These are phyloP conservation scores for Elegia similella DNA, from an alignment of 2,888 invertebrate species.

Conservation along the genomic window DNA sequence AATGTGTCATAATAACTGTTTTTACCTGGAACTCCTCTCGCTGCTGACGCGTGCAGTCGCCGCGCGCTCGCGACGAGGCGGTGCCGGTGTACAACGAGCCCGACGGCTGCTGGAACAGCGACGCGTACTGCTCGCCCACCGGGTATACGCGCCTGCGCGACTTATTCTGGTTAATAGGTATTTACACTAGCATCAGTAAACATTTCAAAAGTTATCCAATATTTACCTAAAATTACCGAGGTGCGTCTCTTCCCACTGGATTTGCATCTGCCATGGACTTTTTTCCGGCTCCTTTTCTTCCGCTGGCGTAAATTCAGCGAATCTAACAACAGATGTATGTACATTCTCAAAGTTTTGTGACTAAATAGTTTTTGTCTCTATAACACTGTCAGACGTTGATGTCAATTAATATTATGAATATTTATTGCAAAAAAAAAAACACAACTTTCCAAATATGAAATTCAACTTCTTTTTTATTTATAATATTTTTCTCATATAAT, in stretches of 20 bases:
- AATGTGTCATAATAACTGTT: not conserved
- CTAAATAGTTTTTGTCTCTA: no score
- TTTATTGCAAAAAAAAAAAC: no score
- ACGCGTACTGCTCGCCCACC: conserved; percentile 84
- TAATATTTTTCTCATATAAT: no score
- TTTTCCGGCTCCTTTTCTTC: conserved; percentile 72
- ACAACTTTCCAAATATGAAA: no score
- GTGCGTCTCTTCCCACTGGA: conserved; percentile 88
- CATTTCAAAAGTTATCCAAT: not conserved
- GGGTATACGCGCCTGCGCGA: conserved; percentile 84
- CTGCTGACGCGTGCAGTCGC: conserved; percentile 86
- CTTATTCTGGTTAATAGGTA: no score
- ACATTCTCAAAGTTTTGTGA: conserved; percentile 80
- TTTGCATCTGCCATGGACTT: conserved; percentile 82
- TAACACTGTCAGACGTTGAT: no score
- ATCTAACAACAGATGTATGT: conserved; percentile 65
- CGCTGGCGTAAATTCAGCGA: conserved; percentile 77
- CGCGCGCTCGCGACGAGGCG: conserved; percentile 88
- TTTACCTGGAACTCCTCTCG: conserved; percentile 85
- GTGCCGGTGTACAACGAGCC: conserved; percentile 88
- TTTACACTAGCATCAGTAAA: conserved; percentile 1
- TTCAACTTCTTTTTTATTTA: no score
- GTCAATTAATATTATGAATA: no score
- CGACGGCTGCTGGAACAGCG: conserved; percentile 88
- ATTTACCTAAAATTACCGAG: conserved; percentile 85